Base-by-base conservation (phyloP, 2,888 invertebrate species). In the Blomia tropicalis region DNA sequence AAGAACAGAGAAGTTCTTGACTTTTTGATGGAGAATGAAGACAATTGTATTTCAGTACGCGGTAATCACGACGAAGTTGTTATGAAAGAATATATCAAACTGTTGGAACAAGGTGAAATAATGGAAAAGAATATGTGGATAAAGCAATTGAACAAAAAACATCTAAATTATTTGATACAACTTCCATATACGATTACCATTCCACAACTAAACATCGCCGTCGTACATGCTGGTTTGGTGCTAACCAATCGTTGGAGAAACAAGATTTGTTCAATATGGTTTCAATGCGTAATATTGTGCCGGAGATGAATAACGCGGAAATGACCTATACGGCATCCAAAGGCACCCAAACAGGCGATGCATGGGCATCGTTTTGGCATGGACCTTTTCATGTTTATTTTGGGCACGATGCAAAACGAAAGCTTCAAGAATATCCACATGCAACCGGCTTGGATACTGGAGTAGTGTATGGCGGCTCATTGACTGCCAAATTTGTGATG, bases 391-490 rank as follows among this genome's bases (percentile, higher is more conserved):
- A 74, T 67, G 71, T 75, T 7, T 74, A 73, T 66, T 75, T 72
- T 65, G 75, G 75, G 31, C 75, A 74, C 60, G 73, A 73, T 68
- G 73, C 74, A 2, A 66, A 66, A n/a, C 60, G 73, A 29, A 66
- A 67, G 30, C 65, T 73, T 17, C 73, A 73, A 66, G 31, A 60
- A 19, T 67, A 67, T 60, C 63, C 66, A 7, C 69, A 66, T 65
- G 72, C 73, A 11, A 74, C 74, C 2, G 74, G 74, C 7, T 65
- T 75, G n/a, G 75, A 75, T 65, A 74, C 74, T 1, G 74, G 74
- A 1, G 73, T 73, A 68, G 69, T 72, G 27, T 73, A 73, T 66
- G 74, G 74, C 0, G 66, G 68, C 7, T 22, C 58, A 7, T 66
- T 75, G 17, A 72, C 73, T 2, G 74, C 72, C 0, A 63, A 69